Conservation (phyloP, 2,797 vertebrate species). For the Microctenopoma steveboyesi region DNA sequence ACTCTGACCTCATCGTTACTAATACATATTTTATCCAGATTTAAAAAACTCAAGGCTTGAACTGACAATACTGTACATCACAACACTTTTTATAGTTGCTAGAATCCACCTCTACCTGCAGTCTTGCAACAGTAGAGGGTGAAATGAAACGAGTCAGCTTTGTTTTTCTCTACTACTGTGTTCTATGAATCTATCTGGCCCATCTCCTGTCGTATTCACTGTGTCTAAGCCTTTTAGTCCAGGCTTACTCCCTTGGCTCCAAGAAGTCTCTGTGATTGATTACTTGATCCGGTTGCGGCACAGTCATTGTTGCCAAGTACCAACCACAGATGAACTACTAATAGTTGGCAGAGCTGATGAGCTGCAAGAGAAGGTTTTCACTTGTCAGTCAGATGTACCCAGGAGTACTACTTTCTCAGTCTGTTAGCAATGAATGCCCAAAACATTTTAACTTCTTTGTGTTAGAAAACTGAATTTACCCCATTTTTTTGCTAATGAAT, state of each 20-base stretch:
- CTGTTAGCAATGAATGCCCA: neutral
- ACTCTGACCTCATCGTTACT: too few relatives aligned
- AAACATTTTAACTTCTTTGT: neutral
- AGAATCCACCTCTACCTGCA: slow-evolving; percentile 22
- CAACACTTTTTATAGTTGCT: slow-evolving; percentile 38
- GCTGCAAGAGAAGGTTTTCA: slow-evolving; percentile 42
- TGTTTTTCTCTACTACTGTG: slow-evolving; percentile 53
- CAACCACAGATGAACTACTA: slow-evolving; percentile 49
- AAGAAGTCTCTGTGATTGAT: slow-evolving; percentile 80
- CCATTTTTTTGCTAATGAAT: neutral
- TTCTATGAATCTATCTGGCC: slow-evolving; percentile 44
- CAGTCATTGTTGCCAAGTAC: slow-evolving; percentile 78
- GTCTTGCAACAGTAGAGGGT: slow-evolving; percentile 40
- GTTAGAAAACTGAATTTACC: neutral
- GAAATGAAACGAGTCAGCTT: slow-evolving; percentile 68
- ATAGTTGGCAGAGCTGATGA: slow-evolving; percentile 59
- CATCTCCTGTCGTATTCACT: slow-evolving; percentile 60
- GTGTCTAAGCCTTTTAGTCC: slow-evolving; percentile 64
- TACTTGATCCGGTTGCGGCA: slow-evolving; percentile 62
- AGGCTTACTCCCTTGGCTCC: slow-evolving; percentile 54
- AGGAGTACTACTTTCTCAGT: neutral
- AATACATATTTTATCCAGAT: neutral
- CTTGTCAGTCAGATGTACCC: slow-evolving; percentile 26
- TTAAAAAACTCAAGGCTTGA: slow-evolving; percentile 13
- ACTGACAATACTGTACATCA: slow-evolving; percentile 34